Percentiles rank a stretch among this genome's conserved stretches.
These are phyloP conservation scores for Syngnathus typhle DNA, from an alignment of 2,113 vertebrate genomes.

Conservation along the genomic window DNA sequence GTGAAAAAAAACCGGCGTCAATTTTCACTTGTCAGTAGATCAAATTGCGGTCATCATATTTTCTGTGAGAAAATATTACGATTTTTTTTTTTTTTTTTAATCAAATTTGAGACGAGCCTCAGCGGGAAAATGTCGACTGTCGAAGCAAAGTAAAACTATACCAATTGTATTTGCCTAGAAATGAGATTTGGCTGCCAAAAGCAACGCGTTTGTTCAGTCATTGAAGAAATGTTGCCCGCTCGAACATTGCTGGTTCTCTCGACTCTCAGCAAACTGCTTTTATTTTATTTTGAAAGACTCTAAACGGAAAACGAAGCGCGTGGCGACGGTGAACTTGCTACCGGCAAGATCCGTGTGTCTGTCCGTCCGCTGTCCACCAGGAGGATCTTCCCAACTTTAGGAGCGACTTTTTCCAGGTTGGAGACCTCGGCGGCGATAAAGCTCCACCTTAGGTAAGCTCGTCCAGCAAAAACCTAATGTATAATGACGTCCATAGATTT, in stretches of 20 bases:
- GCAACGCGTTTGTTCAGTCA: background rate
- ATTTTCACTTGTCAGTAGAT: background rate
- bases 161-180: background rate
- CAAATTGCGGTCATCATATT: background rate
- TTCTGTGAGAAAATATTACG: background rate
- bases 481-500: too few relatives aligned
- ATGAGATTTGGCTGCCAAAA: background rate
- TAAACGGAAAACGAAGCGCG: constrained; percentile 7
- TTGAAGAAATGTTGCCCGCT: background rate
- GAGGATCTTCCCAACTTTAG: background rate
- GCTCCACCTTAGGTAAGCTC: background rate
- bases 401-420: background rate
- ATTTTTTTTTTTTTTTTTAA: background rate
- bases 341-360: constrained; percentile 40
- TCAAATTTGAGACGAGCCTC: background rate
- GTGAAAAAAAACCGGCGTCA: background rate
- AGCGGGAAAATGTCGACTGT: background rate
- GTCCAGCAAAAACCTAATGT: too few relatives aligned
- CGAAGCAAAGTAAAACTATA: constrained; percentile 10
- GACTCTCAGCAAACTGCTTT: background rate
- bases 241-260: background rate
- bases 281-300: constrained; percentile 6
- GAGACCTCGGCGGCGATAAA: background rate
- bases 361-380: constrained; percentile 28
- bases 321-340: background rate